phyloP scores from a whole-genome alignment of 2,888 invertebrate genomes.

The Pherbina coryleti region DNA sequence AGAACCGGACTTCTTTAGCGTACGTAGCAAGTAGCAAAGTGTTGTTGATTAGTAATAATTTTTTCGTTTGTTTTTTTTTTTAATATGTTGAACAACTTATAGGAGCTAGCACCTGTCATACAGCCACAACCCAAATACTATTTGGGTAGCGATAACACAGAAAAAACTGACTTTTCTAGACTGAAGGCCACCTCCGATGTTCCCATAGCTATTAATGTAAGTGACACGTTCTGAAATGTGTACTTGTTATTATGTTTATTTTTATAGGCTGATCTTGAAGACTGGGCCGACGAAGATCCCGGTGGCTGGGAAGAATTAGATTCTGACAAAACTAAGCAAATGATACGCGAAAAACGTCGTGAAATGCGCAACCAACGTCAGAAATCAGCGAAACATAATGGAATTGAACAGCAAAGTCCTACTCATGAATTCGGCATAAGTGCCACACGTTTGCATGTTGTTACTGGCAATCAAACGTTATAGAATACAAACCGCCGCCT shows the following conservation, averaged over 20 bases:
- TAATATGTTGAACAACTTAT: not conserved
- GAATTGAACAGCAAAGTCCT: conserved; percentile 24
- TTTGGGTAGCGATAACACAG: conserved; percentile 65
- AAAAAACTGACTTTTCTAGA: conserved; percentile 67
- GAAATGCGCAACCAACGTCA: conserved; percentile 66
- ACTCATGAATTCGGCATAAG: conserved; percentile 40
- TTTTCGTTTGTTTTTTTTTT: not conserved
- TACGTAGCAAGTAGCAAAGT: conserved; percentile 65
- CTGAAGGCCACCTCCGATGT: conserved; percentile 70
- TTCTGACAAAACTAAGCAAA: conserved; percentile 65
- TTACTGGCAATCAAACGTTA: conserved; percentile 30
- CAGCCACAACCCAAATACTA: conserved; percentile 74
- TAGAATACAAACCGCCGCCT: conserved; percentile 3
- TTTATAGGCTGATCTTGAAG: conserved; percentile 71
- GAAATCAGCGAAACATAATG: conserved; percentile 44
- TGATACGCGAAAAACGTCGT: conserved; percentile 67
- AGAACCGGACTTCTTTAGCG: conserved; percentile 74
- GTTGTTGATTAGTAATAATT: not conserved
- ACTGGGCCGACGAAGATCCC: conserved; percentile 71
- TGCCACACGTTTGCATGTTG: conserved; percentile 9
- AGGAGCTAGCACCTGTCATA: conserved; percentile 76
- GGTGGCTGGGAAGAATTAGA: conserved; percentile 72
- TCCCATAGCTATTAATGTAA: conserved; percentile 68
- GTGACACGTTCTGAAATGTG: not conserved
- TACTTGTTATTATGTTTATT: conserved; percentile 10